phyloP scores from a whole-genome alignment of 2,888 invertebrate species.

The Tachystola acroxantha region DNA sequence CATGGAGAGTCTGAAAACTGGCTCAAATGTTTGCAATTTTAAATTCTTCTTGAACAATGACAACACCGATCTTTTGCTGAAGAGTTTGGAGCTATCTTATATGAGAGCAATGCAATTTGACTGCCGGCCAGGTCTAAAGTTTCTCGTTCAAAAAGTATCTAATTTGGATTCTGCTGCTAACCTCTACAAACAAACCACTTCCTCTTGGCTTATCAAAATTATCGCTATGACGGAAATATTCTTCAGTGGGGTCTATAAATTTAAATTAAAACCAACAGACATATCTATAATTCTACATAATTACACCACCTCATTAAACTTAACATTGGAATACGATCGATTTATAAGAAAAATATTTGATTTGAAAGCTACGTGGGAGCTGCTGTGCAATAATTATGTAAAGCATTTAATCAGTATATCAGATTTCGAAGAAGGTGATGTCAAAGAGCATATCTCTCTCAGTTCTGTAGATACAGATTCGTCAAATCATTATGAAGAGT shows the following conservation, averaged over 20 bases:
- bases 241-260: conserved; percentile 82
- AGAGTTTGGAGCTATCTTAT: conserved; percentile 90
- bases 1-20: conserved; percentile 68
- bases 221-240: conserved; percentile 92
- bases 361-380: conserved; percentile 80
- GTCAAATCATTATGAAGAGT: conserved; percentile 58
- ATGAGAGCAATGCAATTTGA: conserved; percentile 92
- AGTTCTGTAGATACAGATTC: conserved; percentile 61
- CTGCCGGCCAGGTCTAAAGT: conserved; percentile 93
- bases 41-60: conserved; percentile 74
- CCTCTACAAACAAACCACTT: conserved; percentile 94
- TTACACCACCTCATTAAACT: conserved; percentile 75
- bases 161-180: conserved; percentile 92
- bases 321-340: conserved; percentile 74
- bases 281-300: conserved; percentile 80
- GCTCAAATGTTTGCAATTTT: conserved; percentile 59
- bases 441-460: conserved; percentile 53
- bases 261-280: conserved; percentile 79
- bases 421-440: conserved; percentile 56
- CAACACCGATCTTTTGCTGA: conserved; percentile 84
- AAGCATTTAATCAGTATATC: conserved; percentile 61
- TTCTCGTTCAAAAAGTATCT: conserved; percentile 95
- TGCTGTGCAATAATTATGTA: conserved; percentile 77
- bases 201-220: conserved; percentile 93
- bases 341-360: conserved; percentile 80